Base-by-base conservation (phyloP, 2,888 invertebrate genomes). In the Erannis defoliaria region DNA sequence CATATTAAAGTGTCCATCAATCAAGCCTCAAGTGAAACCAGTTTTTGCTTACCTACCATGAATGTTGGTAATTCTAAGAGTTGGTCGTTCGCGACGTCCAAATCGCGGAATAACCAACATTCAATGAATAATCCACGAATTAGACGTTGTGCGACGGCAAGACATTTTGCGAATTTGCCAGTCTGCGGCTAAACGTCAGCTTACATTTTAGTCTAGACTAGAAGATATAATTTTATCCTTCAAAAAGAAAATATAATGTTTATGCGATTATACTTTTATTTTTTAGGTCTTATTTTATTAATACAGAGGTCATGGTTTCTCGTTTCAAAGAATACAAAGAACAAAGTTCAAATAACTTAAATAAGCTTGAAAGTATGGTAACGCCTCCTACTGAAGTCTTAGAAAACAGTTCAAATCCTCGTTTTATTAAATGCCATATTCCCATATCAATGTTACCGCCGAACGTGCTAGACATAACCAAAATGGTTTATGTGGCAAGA, bases 401-500 rank as follows among this genome's bases (percentile, higher is more conserved):
- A 12, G 10, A 8, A 31, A 31, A 31, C 12, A 31, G 1, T 31
- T 31, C 31, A 2, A 9, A 6, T 8, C 31, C 31, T 31, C 31
- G 31, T 5, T 31, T 31, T 12, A 12, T 31, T 10, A 31, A 31
- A 12, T 10, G 12, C 10, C 31, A 31, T 31, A 31, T 31, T 8
- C 31, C 31, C 6, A 5, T 31, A 31, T 31, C 31, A 10, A 31
- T 31, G 5, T 31, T 31, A 9, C 31, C 31, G 2, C 31, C 31
- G 4, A 12, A 31, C 10, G 31, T 31, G 31, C 10, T 31, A 6
- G 31, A 31, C 2, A 9, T 10, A 1, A 31, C 4, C 12, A 31
- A 31, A 12, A 31, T 31, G 31, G 94, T 97, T 51, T 97, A 97
- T 75, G 94, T 97, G 0, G 95, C 96, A 0, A 91, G 97, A 61